These are phyloP conservation scores for Urosaurus nigricauda DNA, from an alignment of 2,797 vertebrate genomes.

Conservation along the genomic window DNA sequence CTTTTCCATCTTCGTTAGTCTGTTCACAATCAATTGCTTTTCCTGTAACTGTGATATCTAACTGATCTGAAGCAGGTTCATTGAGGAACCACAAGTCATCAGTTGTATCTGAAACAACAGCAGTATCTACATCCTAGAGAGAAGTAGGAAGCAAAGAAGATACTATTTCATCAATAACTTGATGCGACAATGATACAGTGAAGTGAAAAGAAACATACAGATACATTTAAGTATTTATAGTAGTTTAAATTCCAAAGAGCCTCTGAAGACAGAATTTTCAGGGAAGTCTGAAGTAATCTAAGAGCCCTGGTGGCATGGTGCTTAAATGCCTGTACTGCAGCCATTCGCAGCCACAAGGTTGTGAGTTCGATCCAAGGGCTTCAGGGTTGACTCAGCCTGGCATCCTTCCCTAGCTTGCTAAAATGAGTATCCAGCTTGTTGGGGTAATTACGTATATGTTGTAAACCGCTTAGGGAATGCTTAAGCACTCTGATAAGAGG, in stretches of 20 bases:
- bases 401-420: too few relatives aligned
- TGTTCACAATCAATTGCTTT: constrained; percentile 81
- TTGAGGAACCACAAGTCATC: constrained; percentile 97
- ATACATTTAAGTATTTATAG: background rate
- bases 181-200: background rate
- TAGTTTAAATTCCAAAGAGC: background rate
- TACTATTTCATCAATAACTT: background rate
- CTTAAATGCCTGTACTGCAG: too few relatives aligned
- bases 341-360: too few relatives aligned
- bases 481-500: too few relatives aligned
- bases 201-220: background rate
- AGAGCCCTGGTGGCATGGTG: too few relatives aligned
- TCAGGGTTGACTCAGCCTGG: too few relatives aligned
- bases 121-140: constrained; percentile 93
- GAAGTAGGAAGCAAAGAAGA: constrained; percentile 46
- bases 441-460: too few relatives aligned
- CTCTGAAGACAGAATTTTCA: background rate
- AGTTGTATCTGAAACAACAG: constrained; percentile 94
- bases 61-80: constrained; percentile 89
- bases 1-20: constrained; percentile 78
- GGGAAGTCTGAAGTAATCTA: background rate
- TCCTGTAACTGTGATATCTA: constrained; percentile 87
- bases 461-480: too few relatives aligned
- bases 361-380: too few relatives aligned
- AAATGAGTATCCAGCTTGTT: too few relatives aligned